Evolutionary conservation across 2,797 vertebrate genomes (phyloP).

Genomic region (Pseudochirops cupreus): DNA sequence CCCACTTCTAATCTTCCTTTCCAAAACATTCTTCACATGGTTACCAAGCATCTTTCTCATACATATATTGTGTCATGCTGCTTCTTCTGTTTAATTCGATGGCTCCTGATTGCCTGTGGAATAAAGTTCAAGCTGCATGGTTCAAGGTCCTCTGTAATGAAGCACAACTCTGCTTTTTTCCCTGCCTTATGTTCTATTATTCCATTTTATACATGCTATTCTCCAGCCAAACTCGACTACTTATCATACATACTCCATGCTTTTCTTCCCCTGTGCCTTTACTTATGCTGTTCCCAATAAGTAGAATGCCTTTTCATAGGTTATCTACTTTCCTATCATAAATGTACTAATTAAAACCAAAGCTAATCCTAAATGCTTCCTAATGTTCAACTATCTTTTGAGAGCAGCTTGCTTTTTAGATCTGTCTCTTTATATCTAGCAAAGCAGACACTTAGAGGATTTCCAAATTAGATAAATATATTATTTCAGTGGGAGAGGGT

Average conservation of each 20-base stretch:
- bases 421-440: background rate
- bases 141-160: background rate
- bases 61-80: no score
- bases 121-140: background rate
- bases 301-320: background rate
- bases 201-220: background rate
- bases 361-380: background rate
- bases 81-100: no score
- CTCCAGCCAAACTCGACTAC: background rate
- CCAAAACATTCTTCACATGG: background rate
- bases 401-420: background rate
- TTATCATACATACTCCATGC: background rate
- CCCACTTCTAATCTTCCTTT: background rate
- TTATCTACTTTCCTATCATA: background rate
- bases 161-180: background rate
- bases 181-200: background rate
- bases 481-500: background rate
- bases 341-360: background rate
- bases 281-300: background rate
- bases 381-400: background rate
- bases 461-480: background rate
- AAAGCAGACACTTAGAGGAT: background rate
- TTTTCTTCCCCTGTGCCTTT: background rate
- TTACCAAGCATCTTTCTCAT: background rate
- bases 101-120: no score